Conservation (phyloP, 2,797 vertebrate genomes). For the Pseudotriccus pelzelni region DNA sequence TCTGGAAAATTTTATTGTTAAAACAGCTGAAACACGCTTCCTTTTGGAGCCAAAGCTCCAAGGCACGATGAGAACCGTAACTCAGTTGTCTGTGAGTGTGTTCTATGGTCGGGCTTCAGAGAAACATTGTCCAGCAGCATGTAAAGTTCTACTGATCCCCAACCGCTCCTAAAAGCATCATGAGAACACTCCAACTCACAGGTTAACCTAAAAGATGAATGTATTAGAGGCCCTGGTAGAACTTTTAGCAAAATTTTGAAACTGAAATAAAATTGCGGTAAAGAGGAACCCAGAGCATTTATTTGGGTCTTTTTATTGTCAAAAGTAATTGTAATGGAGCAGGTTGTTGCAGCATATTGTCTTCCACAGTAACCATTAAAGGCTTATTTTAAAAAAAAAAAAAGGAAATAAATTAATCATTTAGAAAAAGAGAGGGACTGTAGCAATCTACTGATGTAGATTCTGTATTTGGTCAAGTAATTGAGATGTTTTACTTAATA, state of each 20-base stretch:
- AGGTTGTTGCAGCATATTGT: not conserved
- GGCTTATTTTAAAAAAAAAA: not conserved
- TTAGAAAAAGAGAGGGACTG: not conserved
- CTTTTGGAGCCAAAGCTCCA: not conserved
- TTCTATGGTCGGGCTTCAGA: not conserved
- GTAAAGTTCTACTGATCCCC: not conserved
- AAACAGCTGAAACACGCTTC: not conserved
- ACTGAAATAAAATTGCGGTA: not conserved
- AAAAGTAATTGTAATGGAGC: not conserved
- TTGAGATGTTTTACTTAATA: not conserved
- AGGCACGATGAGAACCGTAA: not conserved
- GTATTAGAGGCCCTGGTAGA: not conserved
- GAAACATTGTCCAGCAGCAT: not conserved
- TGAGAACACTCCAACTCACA: not conserved
- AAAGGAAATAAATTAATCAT: not conserved
- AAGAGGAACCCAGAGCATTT: not conserved
- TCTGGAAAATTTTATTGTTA: not conserved
- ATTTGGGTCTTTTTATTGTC: not conserved
- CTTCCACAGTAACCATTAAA: not conserved
- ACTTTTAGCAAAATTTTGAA: not conserved
- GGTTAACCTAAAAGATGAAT: not conserved
- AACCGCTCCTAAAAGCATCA: not conserved
- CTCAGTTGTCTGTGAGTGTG: not conserved
- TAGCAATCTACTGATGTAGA: not conserved
- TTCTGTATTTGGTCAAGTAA: not conserved